These are phyloP conservation scores for Oreochromis tanganicae DNA, from an alignment of 2,113 vertebrate species.

Conservation along the genomic window DNA sequence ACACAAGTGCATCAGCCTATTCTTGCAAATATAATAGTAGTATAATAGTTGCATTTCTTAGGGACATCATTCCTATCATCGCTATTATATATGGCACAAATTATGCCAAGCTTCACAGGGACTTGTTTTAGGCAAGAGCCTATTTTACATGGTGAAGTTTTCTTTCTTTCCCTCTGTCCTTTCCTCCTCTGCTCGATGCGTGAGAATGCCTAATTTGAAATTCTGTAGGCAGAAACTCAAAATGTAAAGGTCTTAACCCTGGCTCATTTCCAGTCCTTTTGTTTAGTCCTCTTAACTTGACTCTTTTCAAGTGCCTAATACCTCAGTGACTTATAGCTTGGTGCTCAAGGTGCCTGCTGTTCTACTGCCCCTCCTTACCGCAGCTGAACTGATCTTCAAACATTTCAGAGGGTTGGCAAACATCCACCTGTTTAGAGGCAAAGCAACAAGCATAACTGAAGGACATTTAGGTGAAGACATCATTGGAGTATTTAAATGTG, in stretches of 20 bases:
- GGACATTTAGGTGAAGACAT: conserved; percentile 2
- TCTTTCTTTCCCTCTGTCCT: background rate
- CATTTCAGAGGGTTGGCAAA: conserved; percentile 19
- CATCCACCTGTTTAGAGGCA: background rate
- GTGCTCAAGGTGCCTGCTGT: conserved; percentile 35
- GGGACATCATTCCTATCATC: background rate
- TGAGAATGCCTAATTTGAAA: background rate
- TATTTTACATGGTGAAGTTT: background rate
- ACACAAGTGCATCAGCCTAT: background rate
- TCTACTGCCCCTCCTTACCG: background rate
- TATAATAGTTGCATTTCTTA: background rate
- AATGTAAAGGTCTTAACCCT: background rate
- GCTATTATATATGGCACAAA: background rate
- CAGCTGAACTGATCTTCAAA: conserved; percentile 22
- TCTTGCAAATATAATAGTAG: background rate
- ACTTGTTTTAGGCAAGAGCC: background rate
- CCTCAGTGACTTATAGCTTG: background rate
- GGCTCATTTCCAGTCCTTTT: background rate
- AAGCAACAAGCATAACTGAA: background rate
- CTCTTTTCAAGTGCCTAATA: conserved; percentile 2
- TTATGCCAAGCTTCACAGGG: background rate
- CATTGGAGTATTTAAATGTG: background rate
- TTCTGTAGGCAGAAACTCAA: background rate
- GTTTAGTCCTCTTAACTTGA: background rate
- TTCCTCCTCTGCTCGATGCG: background rate